A percentile compares a stretch with the other conserved stretches of the same genome.
phyloP scores from a whole-genome alignment of 2,888 invertebrate genomes.

The Mythimna ferrago region DNA sequence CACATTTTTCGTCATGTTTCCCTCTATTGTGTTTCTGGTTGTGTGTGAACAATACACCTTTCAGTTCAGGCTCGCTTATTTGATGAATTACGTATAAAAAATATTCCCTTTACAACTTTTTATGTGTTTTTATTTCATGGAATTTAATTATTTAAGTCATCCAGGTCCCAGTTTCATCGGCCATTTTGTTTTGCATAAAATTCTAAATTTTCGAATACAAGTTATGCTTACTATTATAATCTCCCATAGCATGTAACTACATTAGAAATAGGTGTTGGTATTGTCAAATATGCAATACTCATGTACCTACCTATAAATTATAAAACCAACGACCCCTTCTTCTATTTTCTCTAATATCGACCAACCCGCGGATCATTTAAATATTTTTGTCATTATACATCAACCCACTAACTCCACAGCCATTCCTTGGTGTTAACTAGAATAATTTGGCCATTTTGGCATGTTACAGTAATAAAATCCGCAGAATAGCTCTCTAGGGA shows the following conservation, averaged over 20 bases:
- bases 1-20: slow-evolving; percentile 45
- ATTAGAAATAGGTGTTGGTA: not conserved
- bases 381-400: slow-evolving; percentile 37
- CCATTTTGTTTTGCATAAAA: not conserved
- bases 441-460: slow-evolving; percentile 70
- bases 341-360: not conserved
- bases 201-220: not conserved
- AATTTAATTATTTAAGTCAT: slow-evolving; percentile 16
- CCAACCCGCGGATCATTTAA: slow-evolving; percentile 26
- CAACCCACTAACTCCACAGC: slow-evolving; percentile 47
- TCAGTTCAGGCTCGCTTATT: slow-evolving; percentile 32
- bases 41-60: slow-evolving; percentile 47
- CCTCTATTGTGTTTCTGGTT: slow-evolving; percentile 37
- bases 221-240: not conserved
- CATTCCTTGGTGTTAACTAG: slow-evolving; percentile 64
- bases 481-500: slow-evolving; percentile 59
- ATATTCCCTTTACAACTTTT: slow-evolving; percentile 20
- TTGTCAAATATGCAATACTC: not conserved
- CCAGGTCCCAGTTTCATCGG: slow-evolving; percentile 1
- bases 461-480: slow-evolving; percentile 69
- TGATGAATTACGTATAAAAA: slow-evolving; percentile 14
- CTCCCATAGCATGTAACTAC: not conserved
- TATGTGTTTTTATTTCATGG: slow-evolving; percentile 15
- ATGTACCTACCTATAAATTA: no score
- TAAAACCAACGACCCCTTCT: not conserved